phyloP scores from a whole-genome alignment of 2,113 vertebrate genomes.

The Seriola rivoliana region DNA sequence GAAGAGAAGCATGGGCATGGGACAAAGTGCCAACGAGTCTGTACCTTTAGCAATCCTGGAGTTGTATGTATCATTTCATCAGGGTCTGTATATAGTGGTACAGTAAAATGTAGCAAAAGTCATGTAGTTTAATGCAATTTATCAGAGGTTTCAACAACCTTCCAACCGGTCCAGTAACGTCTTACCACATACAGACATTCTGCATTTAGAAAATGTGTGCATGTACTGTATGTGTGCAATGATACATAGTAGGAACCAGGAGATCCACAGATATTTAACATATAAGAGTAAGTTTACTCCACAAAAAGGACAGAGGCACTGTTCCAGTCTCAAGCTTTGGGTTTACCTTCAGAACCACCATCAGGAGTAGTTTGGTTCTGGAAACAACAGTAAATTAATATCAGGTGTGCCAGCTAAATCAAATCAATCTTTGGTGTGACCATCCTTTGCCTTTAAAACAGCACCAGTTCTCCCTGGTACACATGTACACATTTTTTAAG shows the following conservation, averaged over 20 bases:
- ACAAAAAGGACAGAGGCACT: too few species aligned
- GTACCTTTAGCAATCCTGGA: constrained; percentile 6
- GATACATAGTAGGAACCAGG: not conserved
- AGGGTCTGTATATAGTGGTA: not conserved
- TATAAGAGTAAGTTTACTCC: too few species aligned
- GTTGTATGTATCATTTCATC: not conserved
- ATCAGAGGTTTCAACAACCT: not conserved
- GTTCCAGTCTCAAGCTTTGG: not conserved
- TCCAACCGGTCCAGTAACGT: not conserved
- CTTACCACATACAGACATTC: not conserved
- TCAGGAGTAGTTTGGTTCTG: not conserved
- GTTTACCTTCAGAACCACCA: not conserved
- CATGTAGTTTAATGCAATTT: not conserved
- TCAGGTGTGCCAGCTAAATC: not conserved
- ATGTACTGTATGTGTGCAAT: not conserved
- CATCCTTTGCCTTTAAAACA: too few species aligned
- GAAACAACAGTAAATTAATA: not conserved
- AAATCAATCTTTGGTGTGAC: too few species aligned
- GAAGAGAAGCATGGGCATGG: constrained; percentile 46
- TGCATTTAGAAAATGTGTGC: not conserved
- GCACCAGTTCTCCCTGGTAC: too few species aligned
- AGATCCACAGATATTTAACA: not conserved
- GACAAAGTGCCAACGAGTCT: constrained; percentile 3
- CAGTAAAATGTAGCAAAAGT: not conserved
- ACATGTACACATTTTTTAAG: too few species aligned